These are phyloP conservation scores for Girardinus metallicus DNA, from an alignment of 2,797 vertebrate species.

Conservation along the genomic window DNA sequence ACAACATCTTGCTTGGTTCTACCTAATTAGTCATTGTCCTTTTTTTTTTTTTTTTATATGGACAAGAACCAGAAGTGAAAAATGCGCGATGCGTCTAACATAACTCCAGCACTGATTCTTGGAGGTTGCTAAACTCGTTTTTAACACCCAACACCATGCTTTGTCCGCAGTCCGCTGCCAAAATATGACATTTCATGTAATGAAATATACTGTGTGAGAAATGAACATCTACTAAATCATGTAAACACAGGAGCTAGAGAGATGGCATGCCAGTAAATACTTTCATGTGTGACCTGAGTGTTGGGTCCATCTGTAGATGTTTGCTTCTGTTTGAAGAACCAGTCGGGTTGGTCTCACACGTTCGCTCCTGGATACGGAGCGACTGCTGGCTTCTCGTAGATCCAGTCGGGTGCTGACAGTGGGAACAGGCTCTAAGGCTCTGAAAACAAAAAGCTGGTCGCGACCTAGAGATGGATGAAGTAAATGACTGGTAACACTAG, in stretches of 20 bases:
- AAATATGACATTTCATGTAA: constrained; percentile 13
- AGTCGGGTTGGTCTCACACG: constrained; percentile 3
- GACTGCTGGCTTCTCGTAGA: constrained; percentile 36
- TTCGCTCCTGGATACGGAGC: constrained; percentile 19
- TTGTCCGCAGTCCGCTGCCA: neutral
- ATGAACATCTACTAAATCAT: neutral
- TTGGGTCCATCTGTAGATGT: neutral
- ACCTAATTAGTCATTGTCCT: neutral
- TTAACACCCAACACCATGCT: neutral
- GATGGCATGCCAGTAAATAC: constrained; percentile 1
- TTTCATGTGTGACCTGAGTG: constrained; percentile 5
- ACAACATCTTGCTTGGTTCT: neutral
- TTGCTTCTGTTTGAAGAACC: constrained; percentile 11
- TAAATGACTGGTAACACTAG: constrained; percentile 61
- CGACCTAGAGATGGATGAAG: constrained; percentile 27
- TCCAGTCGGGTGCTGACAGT: constrained; percentile 27
- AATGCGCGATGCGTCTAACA: neutral
- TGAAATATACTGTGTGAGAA: neutral
- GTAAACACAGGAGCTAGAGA: neutral
- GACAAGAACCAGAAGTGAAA: neutral
- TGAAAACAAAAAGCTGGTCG: constrained; percentile 46
- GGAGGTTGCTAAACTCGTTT: neutral
- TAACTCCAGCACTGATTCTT: neutral
- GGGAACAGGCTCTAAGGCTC: constrained; percentile 28
- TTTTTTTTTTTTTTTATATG: neutral